These are phyloP conservation scores for Sciurus vulgaris DNA, from an alignment of 2,797 vertebrate species.

Conservation along the genomic window DNA sequence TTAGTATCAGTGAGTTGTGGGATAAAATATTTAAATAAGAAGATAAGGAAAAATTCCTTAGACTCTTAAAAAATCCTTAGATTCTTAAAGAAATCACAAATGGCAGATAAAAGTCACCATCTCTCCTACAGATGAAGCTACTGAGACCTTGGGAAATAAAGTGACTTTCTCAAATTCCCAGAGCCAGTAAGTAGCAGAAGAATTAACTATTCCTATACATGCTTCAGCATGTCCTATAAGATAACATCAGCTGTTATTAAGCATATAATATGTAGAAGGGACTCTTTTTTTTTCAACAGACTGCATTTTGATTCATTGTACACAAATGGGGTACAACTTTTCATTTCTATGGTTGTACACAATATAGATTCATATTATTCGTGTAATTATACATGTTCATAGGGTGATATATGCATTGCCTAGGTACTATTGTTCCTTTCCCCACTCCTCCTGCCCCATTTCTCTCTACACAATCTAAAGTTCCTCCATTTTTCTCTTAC, in stretches of 20 bases:
- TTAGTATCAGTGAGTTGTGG: background rate
- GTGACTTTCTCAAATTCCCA: background rate
- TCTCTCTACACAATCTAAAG: too few species aligned
- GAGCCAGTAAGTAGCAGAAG: background rate
- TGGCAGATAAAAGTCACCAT: background rate
- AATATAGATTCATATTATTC: too few species aligned
- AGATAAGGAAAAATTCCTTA: background rate
- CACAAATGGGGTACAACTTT: too few species aligned
- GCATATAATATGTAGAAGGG: background rate
- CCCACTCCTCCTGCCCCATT: too few species aligned
- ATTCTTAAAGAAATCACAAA: constrained; percentile 32
- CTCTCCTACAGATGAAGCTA: background rate
- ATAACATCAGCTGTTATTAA: background rate
- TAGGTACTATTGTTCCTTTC: too few species aligned
- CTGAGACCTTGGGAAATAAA: background rate
- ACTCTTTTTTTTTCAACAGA: background rate
- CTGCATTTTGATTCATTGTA: too few species aligned
- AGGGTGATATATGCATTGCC: too few species aligned
- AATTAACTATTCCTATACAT: background rate
- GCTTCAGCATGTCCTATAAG: background rate
- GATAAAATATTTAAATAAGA: background rate
- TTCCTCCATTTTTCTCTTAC: too few species aligned
- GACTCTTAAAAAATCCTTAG: constrained; percentile 10
- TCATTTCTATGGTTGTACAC: too few species aligned
- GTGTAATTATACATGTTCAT: too few species aligned